Conservation (phyloP, 2,888 invertebrate species). For the Schizaphis graminum region DNA sequence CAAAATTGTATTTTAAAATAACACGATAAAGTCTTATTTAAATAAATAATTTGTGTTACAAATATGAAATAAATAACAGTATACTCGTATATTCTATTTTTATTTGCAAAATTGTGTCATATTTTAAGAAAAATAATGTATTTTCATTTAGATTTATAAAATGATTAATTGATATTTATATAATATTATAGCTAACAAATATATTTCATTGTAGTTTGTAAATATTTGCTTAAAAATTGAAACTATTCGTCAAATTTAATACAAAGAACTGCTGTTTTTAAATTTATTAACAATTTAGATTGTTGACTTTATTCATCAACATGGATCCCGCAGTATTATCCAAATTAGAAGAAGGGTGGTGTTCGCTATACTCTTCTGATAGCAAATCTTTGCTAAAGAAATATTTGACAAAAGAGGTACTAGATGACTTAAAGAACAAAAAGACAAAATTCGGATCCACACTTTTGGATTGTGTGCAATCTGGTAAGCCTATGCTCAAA, state of each 20-base stretch:
- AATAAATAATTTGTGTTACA: neutral
- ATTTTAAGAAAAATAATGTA: neutral
- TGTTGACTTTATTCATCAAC: constrained; percentile 61
- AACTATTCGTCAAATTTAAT: neutral
- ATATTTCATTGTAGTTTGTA: neutral
- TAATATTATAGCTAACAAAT: neutral
- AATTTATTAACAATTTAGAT: constrained; percentile 36
- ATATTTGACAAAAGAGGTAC: constrained; percentile 90
- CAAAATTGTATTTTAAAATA: neutral
- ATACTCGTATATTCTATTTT: neutral
- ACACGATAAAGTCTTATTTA: neutral
- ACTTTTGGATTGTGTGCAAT: constrained; percentile 94
- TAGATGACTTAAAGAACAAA: constrained; percentile 91
- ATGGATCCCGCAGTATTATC: constrained; percentile 92
- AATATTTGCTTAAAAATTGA: neutral
- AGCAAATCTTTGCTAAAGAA: constrained; percentile 98
- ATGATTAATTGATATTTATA: neutral
- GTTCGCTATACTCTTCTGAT: constrained; percentile 88
- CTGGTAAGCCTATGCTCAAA: constrained; percentile 78
- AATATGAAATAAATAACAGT: neutral
- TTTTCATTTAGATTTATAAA: neutral
- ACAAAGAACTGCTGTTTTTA: neutral
- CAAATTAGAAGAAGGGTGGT: constrained; percentile 91
- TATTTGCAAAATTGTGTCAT: neutral
- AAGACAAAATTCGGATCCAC: constrained; percentile 95